phyloP scores from a whole-genome alignment of 2,888 invertebrate species.

The Drosophila anceps region DNA sequence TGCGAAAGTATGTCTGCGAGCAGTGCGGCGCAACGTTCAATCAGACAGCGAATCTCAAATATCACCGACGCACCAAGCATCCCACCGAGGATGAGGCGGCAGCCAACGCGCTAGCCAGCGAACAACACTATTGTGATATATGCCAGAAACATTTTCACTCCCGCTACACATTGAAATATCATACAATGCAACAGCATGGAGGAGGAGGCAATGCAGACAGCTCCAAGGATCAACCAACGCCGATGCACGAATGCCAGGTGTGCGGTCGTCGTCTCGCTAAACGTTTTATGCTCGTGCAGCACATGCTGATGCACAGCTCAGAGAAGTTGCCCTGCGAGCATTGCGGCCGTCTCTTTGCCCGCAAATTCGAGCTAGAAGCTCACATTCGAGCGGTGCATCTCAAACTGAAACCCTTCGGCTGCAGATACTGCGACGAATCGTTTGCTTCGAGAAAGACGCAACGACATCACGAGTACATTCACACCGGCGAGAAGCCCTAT shows the following conservation, averaged over 20 bases:
- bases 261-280: conserved; percentile 81
- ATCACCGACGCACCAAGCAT: conserved; percentile 82
- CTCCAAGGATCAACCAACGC: neutral
- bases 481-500: conserved; percentile 85
- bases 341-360: conserved; percentile 76
- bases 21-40: conserved; percentile 83
- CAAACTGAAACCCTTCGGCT: conserved; percentile 80
- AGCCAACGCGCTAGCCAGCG: conserved; percentile 55
- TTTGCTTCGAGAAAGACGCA: conserved; percentile 81
- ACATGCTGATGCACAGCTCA: conserved; percentile 80
- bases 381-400: conserved; percentile 81
- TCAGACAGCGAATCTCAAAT: conserved; percentile 82
- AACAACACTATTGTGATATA: conserved; percentile 69
- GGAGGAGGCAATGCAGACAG: conserved; percentile 37
- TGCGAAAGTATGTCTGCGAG: conserved; percentile 81
- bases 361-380: conserved; percentile 81
- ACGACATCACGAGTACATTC: conserved; percentile 82
- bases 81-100: conserved; percentile 75
- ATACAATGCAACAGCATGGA: conserved; percentile 76
- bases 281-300: conserved; percentile 81
- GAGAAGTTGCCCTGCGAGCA: conserved; percentile 81
- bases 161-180: conserved; percentile 79
- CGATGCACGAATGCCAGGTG: conserved; percentile 71
- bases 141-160: conserved; percentile 82
- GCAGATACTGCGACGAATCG: conserved; percentile 75